Base-by-base conservation (phyloP, 2,888 invertebrate genomes). In the Sicus ferrugineus region DNA sequence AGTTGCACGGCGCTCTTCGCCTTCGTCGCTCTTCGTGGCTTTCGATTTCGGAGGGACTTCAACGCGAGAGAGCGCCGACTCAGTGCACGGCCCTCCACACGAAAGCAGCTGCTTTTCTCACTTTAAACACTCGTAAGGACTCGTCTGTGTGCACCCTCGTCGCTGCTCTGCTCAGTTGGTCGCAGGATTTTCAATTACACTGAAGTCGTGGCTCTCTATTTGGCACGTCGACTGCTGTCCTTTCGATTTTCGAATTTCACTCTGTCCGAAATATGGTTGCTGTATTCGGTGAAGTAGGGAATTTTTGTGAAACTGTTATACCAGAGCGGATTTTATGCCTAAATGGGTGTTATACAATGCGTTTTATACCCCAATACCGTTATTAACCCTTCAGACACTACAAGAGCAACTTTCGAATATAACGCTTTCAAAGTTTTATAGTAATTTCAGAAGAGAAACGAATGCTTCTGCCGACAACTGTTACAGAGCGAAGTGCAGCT, bases 241-340 rank as follows among this genome's bases (percentile, higher is more conserved):
- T 1, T 38, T 26, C 61, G 59, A 59, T 19, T 59, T 59, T 59
- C 59, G 42, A 61, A 42, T n/a, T 61, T 21, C 3, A 19, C 14
- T 23, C n/a, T 11, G 23, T 42, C 4, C 61, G 61, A 42, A 61
- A 3, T 0, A 42, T 66, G 80, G 79, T 80, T 75, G 26, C 66
- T 69, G 74, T 71, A 74, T n/a, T 2, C 6, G 70, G 68, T 78
- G 64, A 73, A 30, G n/a, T 11, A 16, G 59, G 28, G 63, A 5
- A 28, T 14, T 30, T 42, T 16, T n/a, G 6, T 5, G 19, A 3
- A 31, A 50, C 21, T 19, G 30, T 46, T 64, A 52, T 65, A 65
- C 16, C 19, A 2, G n/a, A 1, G n/a, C n/a, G 23, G 16, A 23
- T 14, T 59, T 59, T 59, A 59, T 30, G 31, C 59, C 59, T 34